A percentile compares a stretch with the other conserved stretches of the same genome.
Evolutionary conservation across 2,888 invertebrate species (phyloP).

Genomic region (Scaptodrosophila latifasciaeformis): DNA sequence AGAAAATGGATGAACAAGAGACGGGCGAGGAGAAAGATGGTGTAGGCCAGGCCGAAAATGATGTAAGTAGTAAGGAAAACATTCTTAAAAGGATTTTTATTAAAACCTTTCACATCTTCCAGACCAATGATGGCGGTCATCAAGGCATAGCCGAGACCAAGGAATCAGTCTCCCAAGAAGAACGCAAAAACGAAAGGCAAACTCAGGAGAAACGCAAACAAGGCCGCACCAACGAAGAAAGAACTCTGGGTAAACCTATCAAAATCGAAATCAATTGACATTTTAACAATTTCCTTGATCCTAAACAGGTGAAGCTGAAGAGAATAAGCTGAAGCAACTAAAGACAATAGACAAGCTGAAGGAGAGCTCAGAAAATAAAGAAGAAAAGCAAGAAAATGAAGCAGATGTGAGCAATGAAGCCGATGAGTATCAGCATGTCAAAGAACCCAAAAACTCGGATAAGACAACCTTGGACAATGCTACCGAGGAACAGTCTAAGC

Average conservation of each 20-base stretch:
- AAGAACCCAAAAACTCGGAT: conserved; percentile 84
- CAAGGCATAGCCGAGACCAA: conserved; percentile 77
- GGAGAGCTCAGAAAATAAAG: conserved; percentile 73
- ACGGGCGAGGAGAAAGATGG: conserved; percentile 79
- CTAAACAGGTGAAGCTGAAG: conserved; percentile 69
- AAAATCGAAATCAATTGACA: conserved; percentile 3
- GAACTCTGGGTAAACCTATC: conserved; percentile 77
- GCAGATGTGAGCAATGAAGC: conserved; percentile 76
- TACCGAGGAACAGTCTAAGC: conserved; percentile 86
- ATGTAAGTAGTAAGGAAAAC: conserved; percentile 67
- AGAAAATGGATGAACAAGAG: conserved; percentile 77
- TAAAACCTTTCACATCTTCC: background rate
- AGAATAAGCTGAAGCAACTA: conserved; percentile 73
- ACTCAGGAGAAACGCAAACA: conserved; percentile 81
- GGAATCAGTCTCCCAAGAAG: conserved; percentile 73
- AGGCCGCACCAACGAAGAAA: conserved; percentile 84
- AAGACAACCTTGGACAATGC: conserved; percentile 85
- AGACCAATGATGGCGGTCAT: conserved; percentile 79
- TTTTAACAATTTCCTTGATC: conserved; percentile 39
- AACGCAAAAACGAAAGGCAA: conserved; percentile 71
- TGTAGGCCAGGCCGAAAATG: conserved; percentile 85
- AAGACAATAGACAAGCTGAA: conserved; percentile 77
- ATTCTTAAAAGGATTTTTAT: background rate
- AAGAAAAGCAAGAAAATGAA: conserved; percentile 72
- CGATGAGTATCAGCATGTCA: conserved; percentile 89